Conservation (phyloP, 1,140 invertebrate species). For the Danaus melanippus region DNA sequence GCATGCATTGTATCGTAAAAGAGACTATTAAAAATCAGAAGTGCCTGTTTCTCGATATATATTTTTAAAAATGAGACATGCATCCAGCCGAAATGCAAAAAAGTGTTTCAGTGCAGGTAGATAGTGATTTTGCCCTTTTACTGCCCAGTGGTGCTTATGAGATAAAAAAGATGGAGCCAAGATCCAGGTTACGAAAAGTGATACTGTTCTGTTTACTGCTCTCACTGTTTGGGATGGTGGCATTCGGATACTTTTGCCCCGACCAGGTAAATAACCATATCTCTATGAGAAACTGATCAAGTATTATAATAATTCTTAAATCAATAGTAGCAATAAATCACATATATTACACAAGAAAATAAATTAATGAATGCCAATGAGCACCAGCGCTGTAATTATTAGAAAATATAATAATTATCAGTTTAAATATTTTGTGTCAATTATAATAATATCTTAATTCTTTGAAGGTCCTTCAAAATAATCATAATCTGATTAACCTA, state of each 20-base stretch:
- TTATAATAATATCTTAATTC: too few relatives aligned
- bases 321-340: too few relatives aligned
- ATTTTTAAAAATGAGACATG: slow-evolving; percentile 70
- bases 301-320: too few relatives aligned
- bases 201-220: slow-evolving; percentile 84
- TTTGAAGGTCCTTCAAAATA: too few relatives aligned
- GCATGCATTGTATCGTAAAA: slow-evolving; percentile 23
- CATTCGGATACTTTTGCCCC: slow-evolving; percentile 90
- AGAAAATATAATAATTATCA: too few relatives aligned
- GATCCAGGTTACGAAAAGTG: slow-evolving; percentile 81
- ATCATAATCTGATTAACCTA: too few relatives aligned
- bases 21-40: slow-evolving; percentile 29
- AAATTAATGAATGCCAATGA: too few relatives aligned
- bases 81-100: slow-evolving; percentile 76
- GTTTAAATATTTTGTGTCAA: too few relatives aligned
- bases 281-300: too few relatives aligned
- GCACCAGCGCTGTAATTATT: too few relatives aligned
- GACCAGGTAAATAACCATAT: slow-evolving; percentile 76
- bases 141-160: slow-evolving; percentile 80
- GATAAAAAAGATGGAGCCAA: slow-evolving; percentile 84
- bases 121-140: slow-evolving; percentile 81
- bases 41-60: slow-evolving; percentile 40
- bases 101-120: slow-evolving; percentile 84
- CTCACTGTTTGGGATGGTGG: slow-evolving; percentile 86
- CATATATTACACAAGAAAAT: too few relatives aligned